These are phyloP conservation scores for Saxidomus purpurata DNA, from an alignment of 1,140 invertebrate genomes.

Conservation along the genomic window DNA sequence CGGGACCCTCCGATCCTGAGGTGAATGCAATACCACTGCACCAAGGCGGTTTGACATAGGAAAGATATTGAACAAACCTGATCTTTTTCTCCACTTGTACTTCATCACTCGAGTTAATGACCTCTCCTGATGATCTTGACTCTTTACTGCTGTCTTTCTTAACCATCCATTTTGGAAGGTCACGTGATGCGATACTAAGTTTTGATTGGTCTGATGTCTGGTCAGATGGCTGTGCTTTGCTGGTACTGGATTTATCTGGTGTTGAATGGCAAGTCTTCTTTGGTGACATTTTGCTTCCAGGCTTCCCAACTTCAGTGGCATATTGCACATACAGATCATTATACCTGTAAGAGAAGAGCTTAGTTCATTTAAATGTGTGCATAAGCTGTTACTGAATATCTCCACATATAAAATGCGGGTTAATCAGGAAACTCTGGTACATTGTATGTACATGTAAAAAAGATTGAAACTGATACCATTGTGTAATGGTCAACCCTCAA, in stretches of 20 bases:
- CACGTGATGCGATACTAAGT: conserved; percentile 16
- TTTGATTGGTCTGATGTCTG: background rate
- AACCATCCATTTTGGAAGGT: conserved; percentile 62
- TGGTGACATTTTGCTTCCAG: conserved; percentile 54
- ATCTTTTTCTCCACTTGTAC: background rate
- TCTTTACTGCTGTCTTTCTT: conserved; percentile 10
- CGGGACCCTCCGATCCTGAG: too few relatives aligned
- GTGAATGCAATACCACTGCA: too few relatives aligned
- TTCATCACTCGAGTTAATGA: background rate
- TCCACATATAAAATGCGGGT: background rate
- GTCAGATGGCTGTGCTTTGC: background rate
- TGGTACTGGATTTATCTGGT: conserved; percentile 15
- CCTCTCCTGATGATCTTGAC: conserved; percentile 7
- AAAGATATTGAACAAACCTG: too few relatives aligned
- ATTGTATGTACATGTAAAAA: too few relatives aligned
- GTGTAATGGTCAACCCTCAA: too few relatives aligned
- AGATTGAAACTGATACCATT: too few relatives aligned
- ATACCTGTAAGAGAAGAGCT: conserved; percentile 48
- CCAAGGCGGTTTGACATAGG: too few relatives aligned
- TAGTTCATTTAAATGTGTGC: background rate
- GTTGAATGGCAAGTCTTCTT: conserved; percentile 4
- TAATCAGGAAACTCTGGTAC: too few relatives aligned
- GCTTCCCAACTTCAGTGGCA: conserved; percentile 55
- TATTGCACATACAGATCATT: conserved; percentile 44
- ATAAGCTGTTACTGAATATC: background rate